phyloP scores from a whole-genome alignment of 2,113 vertebrate genomes.

The Scalopus aquaticus region DNA sequence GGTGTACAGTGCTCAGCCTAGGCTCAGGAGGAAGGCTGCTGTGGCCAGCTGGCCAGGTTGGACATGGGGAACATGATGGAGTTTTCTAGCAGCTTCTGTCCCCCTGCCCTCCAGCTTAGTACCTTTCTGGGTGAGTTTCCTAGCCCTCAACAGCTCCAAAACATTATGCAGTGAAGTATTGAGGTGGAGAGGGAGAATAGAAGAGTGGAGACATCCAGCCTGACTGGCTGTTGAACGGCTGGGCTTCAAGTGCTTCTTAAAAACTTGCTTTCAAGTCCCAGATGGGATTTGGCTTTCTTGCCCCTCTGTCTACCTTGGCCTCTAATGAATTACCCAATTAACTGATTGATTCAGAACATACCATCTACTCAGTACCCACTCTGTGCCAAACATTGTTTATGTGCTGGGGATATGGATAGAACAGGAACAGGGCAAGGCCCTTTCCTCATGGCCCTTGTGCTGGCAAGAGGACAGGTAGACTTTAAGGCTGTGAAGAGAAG shows the following conservation, averaged over 20 bases:
- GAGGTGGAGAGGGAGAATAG: neutral
- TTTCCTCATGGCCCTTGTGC: neutral
- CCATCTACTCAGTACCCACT: neutral
- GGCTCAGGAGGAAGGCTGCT: neutral
- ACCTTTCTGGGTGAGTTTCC: neutral
- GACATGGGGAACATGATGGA: neutral
- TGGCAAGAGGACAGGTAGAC: neutral
- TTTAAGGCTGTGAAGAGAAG: neutral
- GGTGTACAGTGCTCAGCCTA: neutral
- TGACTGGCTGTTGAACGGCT: neutral
- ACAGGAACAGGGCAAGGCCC: neutral
- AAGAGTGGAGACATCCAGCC: neutral
- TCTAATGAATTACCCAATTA: neutral
- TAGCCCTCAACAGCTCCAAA: neutral
- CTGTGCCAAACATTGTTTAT: neutral
- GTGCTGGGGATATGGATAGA: neutral
- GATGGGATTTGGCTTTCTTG: neutral
- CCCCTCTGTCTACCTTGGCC: neutral
- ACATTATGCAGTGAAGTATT: neutral
- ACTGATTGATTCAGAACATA: neutral
- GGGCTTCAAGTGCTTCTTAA: neutral
- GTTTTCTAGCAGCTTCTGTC: neutral
- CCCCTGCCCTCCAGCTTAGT: neutral
- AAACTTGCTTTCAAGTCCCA: neutral
- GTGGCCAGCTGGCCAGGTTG: neutral